Evolutionary conservation across 1,140 invertebrate species (phyloP), one percentile per base, ranked within the genome.

Genomic region (Dendroctonus valens): DNA sequence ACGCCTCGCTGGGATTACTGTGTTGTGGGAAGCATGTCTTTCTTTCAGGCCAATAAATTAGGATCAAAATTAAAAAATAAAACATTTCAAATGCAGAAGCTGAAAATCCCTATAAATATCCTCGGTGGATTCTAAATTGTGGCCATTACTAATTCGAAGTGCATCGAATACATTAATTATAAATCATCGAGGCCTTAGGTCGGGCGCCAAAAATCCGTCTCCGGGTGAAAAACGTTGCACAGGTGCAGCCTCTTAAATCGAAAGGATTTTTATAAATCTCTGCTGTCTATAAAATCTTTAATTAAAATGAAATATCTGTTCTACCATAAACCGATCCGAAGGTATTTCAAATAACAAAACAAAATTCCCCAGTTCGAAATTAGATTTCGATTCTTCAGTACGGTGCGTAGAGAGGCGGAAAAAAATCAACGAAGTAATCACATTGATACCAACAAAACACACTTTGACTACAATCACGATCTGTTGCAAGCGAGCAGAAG

Each of bases 361-460:
- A 26, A 26, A 26, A 26, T 26, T 26, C 42, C n/a, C 1, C 12
- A 15, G 48, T 12, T 50, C 48, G 48, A 50, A 50, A 50, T 50
- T 8, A 50, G 48, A 11, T 50, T 50, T 15, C 26, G 12, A 46
- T 12, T 50, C 7, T n/a, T 50, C 48, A 50, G 48, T 50, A 50
- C 48, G 48, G 48, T 50, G 48, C 48, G 48, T 50, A 50, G 7
- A 50, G 40, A 14, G 12, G 41, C 39, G 54, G 42, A 38, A 38
- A 57, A 40, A 41, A 57, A 41, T 12, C 12, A n/a, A 54, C 44
- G 49, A 57, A 58, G 55, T 59, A 65, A 65, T 65, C 38, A 65
- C 52, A 65, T 53, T 58, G 53, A 65, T 65, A 65, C 11, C 53
- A 65, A 65, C 51, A 65, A 65, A 65, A 65, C 62, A 65, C 38